Evolutionary conservation across 2,113 vertebrate genomes (phyloP).

Genomic region (Antidorcas marsupialis): DNA sequence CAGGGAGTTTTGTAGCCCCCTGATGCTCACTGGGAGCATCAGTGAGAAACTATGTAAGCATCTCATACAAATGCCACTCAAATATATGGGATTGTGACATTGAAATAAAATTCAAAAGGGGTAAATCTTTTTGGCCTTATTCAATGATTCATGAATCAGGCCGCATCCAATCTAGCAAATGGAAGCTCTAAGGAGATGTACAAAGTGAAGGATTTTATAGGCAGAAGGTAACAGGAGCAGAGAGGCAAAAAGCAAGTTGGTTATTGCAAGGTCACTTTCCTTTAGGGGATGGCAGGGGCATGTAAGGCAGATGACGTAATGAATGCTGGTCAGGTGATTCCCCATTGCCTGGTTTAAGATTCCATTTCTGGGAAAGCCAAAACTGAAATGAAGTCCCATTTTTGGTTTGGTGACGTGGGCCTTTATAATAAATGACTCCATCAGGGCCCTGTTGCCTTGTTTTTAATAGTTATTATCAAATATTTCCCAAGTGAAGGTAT

Average conservation of each 20-base stretch:
- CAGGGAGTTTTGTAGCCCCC: background rate
- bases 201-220: background rate
- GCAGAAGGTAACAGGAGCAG: background rate
- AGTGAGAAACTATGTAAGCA: background rate
- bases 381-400: background rate
- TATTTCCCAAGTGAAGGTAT: background rate
- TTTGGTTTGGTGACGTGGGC: background rate
- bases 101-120: background rate
- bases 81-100: background rate
- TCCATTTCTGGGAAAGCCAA: background rate
- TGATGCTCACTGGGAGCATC: background rate
- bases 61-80: background rate
- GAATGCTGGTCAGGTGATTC: background rate
- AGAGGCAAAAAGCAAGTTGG: background rate
- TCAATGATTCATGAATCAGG: background rate
- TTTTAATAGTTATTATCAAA: background rate
- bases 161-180: background rate
- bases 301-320: background rate
- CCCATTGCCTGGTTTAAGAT: background rate
- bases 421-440: too few species aligned
- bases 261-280: background rate
- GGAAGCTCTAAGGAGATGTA: background rate
- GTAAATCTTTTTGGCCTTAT: background rate
- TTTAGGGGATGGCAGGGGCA: background rate
- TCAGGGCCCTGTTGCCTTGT: background rate